phyloP scores from a whole-genome alignment of 2,113 vertebrate species.

The Pollimyrus isidori region DNA sequence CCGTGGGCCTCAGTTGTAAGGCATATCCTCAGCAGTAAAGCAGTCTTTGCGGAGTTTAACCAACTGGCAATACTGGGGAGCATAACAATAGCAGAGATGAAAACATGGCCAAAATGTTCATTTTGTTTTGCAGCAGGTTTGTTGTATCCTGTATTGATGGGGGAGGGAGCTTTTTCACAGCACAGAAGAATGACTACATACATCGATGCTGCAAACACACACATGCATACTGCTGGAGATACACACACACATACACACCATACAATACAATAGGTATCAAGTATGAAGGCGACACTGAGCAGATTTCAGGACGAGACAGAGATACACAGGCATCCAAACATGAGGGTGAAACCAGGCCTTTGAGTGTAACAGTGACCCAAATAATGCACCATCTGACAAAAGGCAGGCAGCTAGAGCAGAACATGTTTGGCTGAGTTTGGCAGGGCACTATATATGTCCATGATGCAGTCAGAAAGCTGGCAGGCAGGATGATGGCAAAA shows the following conservation, averaged over 20 bases:
- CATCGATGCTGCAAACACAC: not conserved
- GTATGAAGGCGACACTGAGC: not conserved
- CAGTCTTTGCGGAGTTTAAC: not conserved
- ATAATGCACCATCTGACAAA: not conserved
- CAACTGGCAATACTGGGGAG: not conserved
- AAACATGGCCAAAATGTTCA: not conserved
- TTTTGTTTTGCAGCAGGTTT: not conserved
- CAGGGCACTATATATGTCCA: not conserved
- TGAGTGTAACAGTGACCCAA: slow-evolving; percentile 4
- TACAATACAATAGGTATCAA: not conserved
- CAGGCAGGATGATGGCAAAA: not conserved
- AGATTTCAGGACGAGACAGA: not conserved
- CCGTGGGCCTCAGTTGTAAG: not conserved
- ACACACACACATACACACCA: not conserved
- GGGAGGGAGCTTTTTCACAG: not conserved
- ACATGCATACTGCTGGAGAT: not conserved
- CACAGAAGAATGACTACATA: not conserved
- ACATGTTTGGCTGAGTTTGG: not conserved
- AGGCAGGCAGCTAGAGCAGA: not conserved
- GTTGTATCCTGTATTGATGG: not conserved
- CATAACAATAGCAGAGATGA: not conserved
- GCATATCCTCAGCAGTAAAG: not conserved
- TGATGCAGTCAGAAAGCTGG: not conserved
- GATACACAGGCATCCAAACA: not conserved
- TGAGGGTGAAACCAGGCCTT: not conserved